Evolutionary conservation across 2,888 invertebrate genomes (phyloP).

Genomic region (Caenorhabditis angaria): DNA sequence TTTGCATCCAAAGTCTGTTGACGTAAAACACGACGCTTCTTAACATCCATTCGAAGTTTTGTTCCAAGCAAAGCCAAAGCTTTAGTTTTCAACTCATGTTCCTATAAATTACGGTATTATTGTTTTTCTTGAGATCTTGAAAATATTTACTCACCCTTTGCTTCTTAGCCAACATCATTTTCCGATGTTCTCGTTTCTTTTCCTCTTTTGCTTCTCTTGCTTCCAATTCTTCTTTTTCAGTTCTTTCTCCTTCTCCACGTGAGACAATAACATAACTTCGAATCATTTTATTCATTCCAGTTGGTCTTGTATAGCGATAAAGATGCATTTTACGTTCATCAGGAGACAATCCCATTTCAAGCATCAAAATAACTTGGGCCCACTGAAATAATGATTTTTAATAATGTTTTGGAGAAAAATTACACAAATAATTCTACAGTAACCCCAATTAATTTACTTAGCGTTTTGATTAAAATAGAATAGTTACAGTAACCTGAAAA

Average conservation of each 20-base stretch:
- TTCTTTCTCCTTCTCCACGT: constrained; percentile 40
- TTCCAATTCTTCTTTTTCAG: constrained; percentile 35
- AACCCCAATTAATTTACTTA: constrained; percentile 3
- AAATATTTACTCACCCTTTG: constrained; percentile 29
- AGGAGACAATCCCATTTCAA: constrained; percentile 94
- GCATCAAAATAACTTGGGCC: constrained; percentile 95
- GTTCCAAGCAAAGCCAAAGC: constrained; percentile 29
- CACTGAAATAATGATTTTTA: constrained; percentile 79
- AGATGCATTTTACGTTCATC: constrained; percentile 85
- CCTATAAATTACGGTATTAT: no score
- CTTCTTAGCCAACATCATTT: constrained; percentile 35
- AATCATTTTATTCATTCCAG: constrained; percentile 68
- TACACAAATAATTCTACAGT: constrained; percentile 32
- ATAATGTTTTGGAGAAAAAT: constrained; percentile 63
- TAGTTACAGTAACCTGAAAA: no score
- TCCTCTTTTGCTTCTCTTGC: constrained; percentile 40
- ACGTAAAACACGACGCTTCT: constrained; percentile 23
- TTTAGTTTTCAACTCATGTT: constrained; percentile 40
- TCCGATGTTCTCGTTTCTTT: constrained; percentile 32
- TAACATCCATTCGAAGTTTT: constrained; percentile 24
- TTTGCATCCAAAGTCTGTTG: constrained; percentile 41
- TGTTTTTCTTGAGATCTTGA: no score
- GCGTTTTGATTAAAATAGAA: no score
- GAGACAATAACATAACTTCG: constrained; percentile 69
- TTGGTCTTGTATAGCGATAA: constrained; percentile 90